phyloP scores from a whole-genome alignment of 2,113 vertebrate genomes.

The Indri indri region DNA sequence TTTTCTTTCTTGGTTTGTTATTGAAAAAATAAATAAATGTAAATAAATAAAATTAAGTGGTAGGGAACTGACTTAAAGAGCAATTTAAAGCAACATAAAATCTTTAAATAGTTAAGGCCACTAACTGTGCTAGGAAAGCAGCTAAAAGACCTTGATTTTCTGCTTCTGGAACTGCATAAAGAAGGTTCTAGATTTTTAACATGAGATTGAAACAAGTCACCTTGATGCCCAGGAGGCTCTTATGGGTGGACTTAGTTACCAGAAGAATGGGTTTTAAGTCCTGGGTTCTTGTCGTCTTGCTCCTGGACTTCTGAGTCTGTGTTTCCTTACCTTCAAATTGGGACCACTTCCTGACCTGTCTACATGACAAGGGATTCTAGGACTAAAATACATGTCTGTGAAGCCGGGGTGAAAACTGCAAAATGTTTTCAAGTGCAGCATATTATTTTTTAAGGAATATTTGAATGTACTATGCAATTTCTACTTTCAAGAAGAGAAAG shows the following conservation, averaged over 20 bases:
- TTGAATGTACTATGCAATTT: not conserved
- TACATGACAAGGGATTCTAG: not conserved
- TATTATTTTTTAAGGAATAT: not conserved
- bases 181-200: not conserved
- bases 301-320: not conserved
- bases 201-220: not conserved
- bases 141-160: not conserved
- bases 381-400: not conserved
- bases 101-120: not conserved
- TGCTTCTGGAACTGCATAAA: not conserved
- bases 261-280: not conserved
- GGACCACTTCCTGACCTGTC: not conserved
- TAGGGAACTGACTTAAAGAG: not conserved
- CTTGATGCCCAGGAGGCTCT: not conserved
- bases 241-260: not conserved
- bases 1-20: conserved; percentile 6
- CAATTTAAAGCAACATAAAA: conserved; percentile 10
- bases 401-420: not conserved
- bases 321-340: not conserved
- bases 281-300: not conserved
- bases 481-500: not conserved
- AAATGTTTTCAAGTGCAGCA: not conserved
- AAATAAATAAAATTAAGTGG: not conserved
- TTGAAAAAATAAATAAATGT: not conserved
- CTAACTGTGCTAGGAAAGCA: not conserved